Percentiles rank a stretch among this genome's conserved stretches.
Conservation (phyloP, 2,113 vertebrate genomes). For the Thamnaconus septentrionalis region DNA sequence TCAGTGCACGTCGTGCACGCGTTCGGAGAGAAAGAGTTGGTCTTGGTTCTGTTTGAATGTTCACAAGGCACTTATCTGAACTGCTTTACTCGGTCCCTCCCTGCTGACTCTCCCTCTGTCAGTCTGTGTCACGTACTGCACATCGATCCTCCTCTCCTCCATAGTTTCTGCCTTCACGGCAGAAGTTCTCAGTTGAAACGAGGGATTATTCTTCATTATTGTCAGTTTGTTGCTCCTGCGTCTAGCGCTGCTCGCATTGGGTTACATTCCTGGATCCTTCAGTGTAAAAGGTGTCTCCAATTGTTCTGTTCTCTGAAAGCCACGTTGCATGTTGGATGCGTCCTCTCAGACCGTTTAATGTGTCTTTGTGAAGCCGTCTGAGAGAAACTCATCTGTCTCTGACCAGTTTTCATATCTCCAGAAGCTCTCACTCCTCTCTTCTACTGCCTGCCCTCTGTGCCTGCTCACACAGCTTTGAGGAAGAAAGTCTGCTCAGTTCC, state of each 20-base stretch:
- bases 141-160: background rate
- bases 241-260: background rate
- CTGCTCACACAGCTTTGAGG: no score
- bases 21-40: slow-evolving; percentile 75
- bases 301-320: slow-evolving; percentile 10
- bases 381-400: slow-evolving; percentile 10
- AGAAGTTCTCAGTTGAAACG: slow-evolving; percentile 84
- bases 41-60: slow-evolving; percentile 86
- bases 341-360: slow-evolving; percentile 18
- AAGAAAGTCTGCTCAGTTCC: no score
- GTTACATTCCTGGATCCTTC: slow-evolving; percentile 42
- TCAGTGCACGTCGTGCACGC: slow-evolving; percentile 82
- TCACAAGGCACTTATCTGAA: slow-evolving; percentile 89
- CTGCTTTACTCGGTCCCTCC: no score
- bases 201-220: slow-evolving; percentile 27
- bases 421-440: background rate
- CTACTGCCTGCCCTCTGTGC: no score
- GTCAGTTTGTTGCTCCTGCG: slow-evolving; percentile 15
- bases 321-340: slow-evolving; percentile 10
- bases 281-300: slow-evolving; percentile 6
- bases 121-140: slow-evolving; percentile 40
- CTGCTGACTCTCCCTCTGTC: slow-evolving; percentile 33
- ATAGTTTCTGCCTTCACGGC: slow-evolving; percentile 30
- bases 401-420: slow-evolving; percentile 18
- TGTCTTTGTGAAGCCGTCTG: slow-evolving; percentile 8